Conservation (phyloP, 2,888 invertebrate species). For the Tupiocoris notatus region DNA sequence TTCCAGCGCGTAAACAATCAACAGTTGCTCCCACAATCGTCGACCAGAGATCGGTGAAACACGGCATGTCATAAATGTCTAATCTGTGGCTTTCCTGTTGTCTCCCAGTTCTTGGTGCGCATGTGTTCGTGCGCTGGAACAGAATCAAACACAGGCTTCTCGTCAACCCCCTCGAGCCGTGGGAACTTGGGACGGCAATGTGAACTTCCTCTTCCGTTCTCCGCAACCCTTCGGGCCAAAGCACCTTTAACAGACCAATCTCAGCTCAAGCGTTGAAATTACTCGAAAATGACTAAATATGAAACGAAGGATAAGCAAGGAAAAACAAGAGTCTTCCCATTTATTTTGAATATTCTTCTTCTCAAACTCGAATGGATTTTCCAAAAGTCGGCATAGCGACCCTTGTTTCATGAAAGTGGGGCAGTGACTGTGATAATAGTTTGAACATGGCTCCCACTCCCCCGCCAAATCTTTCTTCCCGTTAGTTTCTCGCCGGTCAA, state of each 20-base stretch:
- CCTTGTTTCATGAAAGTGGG: too few relatives aligned
- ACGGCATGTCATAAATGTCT: not conserved
- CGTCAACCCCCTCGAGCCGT: not conserved
- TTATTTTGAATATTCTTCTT: too few relatives aligned
- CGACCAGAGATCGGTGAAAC: not conserved
- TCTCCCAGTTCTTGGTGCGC: not conserved
- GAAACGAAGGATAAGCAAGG: too few relatives aligned
- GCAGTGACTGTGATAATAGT: too few relatives aligned
- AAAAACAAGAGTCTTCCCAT: too few relatives aligned
- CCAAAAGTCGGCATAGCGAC: too few relatives aligned
- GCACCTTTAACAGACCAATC: not conserved
- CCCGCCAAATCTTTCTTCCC: too few relatives aligned
- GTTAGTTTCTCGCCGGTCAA: too few relatives aligned
- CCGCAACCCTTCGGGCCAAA: not conserved
- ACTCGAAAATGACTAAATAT: too few relatives aligned
- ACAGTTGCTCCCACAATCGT: conserved; percentile 12
- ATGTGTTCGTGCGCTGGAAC: not conserved
- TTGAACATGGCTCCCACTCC: too few relatives aligned
- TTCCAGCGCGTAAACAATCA: conserved; percentile 26
- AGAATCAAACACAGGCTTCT: not conserved
- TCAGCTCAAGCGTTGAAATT: too few relatives aligned
- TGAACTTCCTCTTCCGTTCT: not conserved
- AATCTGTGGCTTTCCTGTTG: not conserved
- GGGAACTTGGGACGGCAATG: not conserved
- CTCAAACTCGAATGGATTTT: too few relatives aligned